Base-by-base conservation (phyloP, 2,797 vertebrate genomes). In the Brachyalestes nurse region DNA sequence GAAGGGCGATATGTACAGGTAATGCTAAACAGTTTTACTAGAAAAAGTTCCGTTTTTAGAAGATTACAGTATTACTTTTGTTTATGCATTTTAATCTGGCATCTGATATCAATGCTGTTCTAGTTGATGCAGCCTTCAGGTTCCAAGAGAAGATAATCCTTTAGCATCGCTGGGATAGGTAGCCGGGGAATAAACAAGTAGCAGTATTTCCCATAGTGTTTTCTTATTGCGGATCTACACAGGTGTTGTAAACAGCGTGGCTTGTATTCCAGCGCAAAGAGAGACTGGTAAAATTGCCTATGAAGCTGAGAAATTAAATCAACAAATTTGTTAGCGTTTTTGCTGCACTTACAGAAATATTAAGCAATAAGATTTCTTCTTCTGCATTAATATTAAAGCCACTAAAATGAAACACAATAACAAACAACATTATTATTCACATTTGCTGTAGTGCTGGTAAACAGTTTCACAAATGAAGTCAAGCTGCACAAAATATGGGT, bases 131-230 rank as follows among this genome's bases (percentile, higher is more conserved):
- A 7, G 0, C 92, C 93, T 34, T 91, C 82, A 0, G 93, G 91
- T 40, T 94, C 87, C 84, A 96, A 74, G 28, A 95, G 91, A 13
- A 95, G 90, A 65, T 93, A 95, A 0, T 81, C 78, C 0, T 49
- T 83, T 74, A 95, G 82, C 0, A 86, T 0, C 40, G 38, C 76
- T 1, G 95, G 95, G 67, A 95, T 19, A 0, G 94, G 92, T 7
- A 95, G 75, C 70, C 69, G 60, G 0, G 93, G 92, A 8, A 95
- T 72, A 0, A 91, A 80, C 71, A 40, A 23, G 0, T 88, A 87
- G 83, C 95, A 95, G 0, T 55, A 5, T 62, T 86, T 85, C 58
- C 93, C 92, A 0, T 92, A 83, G 6, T 21, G 21, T 0, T 80
- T 85, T 47, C 92, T 87, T 7, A 94, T 53, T 34, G 88, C 1